phyloP scores from a whole-genome alignment of 1,140 invertebrate species.

The Lanistes nyassanus region DNA sequence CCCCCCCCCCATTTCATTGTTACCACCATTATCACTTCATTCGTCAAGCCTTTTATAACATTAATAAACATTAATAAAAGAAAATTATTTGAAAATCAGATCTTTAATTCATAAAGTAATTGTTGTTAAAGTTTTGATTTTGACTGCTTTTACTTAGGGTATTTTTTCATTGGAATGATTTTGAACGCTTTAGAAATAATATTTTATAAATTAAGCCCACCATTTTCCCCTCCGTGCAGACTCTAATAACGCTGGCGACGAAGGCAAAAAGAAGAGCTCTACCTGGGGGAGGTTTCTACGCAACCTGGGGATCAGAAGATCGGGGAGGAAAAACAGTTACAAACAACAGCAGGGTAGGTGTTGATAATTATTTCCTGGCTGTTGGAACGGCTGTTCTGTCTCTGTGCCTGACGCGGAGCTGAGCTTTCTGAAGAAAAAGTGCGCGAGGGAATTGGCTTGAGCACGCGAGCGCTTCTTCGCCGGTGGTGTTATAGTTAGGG shows the following conservation, averaged over 20 bases:
- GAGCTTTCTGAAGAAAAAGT: not conserved
- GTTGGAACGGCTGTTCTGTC: too few species aligned
- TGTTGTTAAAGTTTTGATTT: too few species aligned
- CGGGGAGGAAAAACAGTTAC: slow-evolving; percentile 53
- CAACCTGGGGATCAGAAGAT: slow-evolving; percentile 57
- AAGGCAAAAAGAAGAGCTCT: slow-evolving; percentile 55
- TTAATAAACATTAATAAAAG: too few species aligned
- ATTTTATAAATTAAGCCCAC: too few species aligned
- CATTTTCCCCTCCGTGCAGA: not conserved
- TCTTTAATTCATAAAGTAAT: too few species aligned
- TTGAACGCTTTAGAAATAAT: not conserved
- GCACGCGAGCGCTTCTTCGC: not conserved
- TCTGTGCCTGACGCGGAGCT: too few species aligned
- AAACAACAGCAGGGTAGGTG: slow-evolving; percentile 57
- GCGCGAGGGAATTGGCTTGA: not conserved
- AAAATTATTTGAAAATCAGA: too few species aligned
- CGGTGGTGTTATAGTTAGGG: not conserved
- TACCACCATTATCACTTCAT: too few species aligned
- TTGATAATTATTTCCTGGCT: too few species aligned
- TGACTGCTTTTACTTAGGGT: too few species aligned
- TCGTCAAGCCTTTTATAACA: too few species aligned
- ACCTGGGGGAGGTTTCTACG: slow-evolving; percentile 53
- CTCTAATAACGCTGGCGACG: slow-evolving; percentile 25
- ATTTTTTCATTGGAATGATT: too few species aligned
- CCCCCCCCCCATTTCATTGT: not conserved